Percentiles rank a stretch among this genome's conserved stretches.
Evolutionary conservation across 1,140 invertebrate genomes (phyloP).

Genomic region (Brachionus plicatilis): DNA sequence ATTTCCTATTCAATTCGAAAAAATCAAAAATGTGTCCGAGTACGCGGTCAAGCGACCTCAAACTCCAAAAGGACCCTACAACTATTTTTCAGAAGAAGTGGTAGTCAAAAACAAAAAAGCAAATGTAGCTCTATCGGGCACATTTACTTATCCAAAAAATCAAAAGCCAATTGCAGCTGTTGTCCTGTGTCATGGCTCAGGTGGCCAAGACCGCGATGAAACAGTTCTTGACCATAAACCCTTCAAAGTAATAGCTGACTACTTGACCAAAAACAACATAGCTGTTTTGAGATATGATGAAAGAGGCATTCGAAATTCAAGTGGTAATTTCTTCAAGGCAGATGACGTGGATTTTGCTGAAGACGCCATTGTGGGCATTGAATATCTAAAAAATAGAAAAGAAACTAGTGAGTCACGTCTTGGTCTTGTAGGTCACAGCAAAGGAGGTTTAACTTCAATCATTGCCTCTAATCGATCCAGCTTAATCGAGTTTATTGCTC

Average conservation of each 20-base stretch:
- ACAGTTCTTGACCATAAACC: background rate
- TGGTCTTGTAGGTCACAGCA: background rate
- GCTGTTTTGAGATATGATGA: slow-evolving; percentile 6
- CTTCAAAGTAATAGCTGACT: background rate
- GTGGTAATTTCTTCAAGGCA: background rate
- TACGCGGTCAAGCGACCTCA: background rate
- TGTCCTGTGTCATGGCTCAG: background rate
- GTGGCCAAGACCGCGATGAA: background rate
- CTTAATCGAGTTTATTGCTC: background rate
- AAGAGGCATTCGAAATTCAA: slow-evolving; percentile 7
- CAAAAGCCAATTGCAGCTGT: background rate
- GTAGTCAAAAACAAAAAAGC: background rate
- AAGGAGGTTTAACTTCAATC: background rate
- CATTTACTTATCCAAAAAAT: background rate
- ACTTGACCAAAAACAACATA: background rate
- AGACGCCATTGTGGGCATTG: background rate
- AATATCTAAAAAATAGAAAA: background rate
- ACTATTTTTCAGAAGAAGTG: background rate
- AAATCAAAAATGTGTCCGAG: background rate
- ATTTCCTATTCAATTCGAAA: background rate
- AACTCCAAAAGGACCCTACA: background rate
- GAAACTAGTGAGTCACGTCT: background rate
- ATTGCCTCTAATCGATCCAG: background rate
- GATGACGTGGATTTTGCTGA: background rate
- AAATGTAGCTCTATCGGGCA: background rate